phyloP scores from a whole-genome alignment of 2,797 vertebrate genomes.

The Cossypha polioptera region DNA sequence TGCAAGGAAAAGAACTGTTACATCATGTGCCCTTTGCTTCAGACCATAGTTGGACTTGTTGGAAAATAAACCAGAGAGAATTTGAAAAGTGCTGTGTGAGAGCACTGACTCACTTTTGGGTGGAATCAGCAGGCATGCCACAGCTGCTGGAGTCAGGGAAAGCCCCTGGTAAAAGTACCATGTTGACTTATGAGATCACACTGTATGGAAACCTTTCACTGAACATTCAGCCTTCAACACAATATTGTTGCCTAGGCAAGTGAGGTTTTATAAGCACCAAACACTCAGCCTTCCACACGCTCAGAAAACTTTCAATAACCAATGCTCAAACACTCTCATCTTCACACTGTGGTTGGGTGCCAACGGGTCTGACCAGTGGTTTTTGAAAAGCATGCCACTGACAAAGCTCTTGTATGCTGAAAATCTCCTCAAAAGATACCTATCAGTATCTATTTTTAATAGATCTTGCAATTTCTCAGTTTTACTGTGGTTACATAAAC shows the following conservation, averaged over 20 bases:
- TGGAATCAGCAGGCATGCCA: neutral
- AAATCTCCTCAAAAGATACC: neutral
- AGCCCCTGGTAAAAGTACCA: neutral
- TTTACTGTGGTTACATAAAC: neutral
- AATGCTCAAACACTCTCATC: neutral
- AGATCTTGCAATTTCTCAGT: neutral
- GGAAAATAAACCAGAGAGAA: neutral
- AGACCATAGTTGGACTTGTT: neutral
- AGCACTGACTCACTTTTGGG: neutral
- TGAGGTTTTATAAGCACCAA: neutral
- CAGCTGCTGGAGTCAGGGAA: neutral
- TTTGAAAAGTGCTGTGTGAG: neutral
- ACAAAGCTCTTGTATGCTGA: neutral
- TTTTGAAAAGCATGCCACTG: neutral
- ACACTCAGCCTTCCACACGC: neutral
- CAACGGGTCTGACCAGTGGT: rapidly evolving
- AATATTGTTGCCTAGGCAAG: neutral
- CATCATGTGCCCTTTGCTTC: neutral
- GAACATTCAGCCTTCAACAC: neutral
- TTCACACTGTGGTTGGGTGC: rapidly evolving
- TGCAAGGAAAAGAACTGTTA: neutral
- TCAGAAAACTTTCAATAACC: neutral
- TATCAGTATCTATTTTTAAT: neutral
- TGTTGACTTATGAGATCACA: rapidly evolving
- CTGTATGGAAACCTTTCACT: neutral